phyloP scores from a whole-genome alignment of 1,140 invertebrate species.

The Laodelphax striatellus region DNA sequence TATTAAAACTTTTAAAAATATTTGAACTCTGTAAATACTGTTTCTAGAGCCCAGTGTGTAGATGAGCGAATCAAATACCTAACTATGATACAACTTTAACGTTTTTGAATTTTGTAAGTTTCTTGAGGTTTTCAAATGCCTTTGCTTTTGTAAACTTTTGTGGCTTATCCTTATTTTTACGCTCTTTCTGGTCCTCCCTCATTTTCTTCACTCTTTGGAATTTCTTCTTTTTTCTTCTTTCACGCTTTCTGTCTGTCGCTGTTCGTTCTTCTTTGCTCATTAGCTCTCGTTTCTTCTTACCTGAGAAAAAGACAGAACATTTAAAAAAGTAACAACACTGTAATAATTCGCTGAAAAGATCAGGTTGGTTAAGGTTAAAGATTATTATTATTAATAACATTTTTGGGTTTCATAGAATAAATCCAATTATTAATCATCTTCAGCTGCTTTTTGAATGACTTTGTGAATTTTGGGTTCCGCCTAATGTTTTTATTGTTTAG shows the following conservation, averaged over 20 bases:
- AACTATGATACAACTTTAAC: no score
- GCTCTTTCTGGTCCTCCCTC: constrained; percentile 33
- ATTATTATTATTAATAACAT: no score
- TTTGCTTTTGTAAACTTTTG: background rate
- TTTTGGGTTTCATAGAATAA: no score
- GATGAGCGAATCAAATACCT: no score
- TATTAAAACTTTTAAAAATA: no score
- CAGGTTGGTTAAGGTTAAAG: no score
- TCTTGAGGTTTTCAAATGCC: background rate
- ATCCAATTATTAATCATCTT: no score
- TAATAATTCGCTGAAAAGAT: background rate
- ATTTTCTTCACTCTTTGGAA: constrained; percentile 49
- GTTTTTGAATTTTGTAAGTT: background rate
- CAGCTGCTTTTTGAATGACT: no score
- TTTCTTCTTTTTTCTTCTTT: constrained; percentile 76
- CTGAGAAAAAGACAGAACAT: constrained; percentile 29
- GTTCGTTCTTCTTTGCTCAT: constrained; percentile 71
- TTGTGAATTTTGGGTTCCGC: no score
- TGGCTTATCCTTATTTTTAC: constrained; percentile 3
- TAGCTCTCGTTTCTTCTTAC: constrained; percentile 61
- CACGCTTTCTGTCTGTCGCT: constrained; percentile 79
- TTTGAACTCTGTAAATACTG: no score
- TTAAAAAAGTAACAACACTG: background rate
- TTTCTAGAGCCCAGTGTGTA: no score
- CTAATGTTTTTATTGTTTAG: no score